Percentiles rank a stretch among this genome's conserved stretches.
These are phyloP conservation scores for Chouioia cunea DNA, from an alignment of 2,888 invertebrate species.

Conservation along the genomic window DNA sequence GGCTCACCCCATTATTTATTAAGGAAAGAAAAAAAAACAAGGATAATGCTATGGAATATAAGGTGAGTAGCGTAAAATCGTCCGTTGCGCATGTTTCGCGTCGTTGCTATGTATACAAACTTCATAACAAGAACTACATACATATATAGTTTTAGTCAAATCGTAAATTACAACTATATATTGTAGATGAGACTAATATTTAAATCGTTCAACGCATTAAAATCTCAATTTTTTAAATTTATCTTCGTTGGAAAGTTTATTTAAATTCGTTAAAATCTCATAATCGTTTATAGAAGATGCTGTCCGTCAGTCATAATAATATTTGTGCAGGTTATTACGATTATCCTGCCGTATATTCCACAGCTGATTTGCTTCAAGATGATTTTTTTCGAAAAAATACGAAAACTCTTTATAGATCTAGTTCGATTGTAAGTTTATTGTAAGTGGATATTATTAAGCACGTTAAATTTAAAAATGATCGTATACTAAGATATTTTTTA, in stretches of 20 bases:
- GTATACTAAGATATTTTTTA: neutral
- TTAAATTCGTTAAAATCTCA: too few relatives aligned
- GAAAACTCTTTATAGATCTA: slow-evolving; percentile 79
- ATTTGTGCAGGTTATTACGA: slow-evolving; percentile 35
- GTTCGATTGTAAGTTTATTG: slow-evolving; percentile 73
- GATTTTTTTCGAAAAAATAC: slow-evolving; percentile 82
- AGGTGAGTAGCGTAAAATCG: too few relatives aligned
- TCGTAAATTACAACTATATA: too few relatives aligned
- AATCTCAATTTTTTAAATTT: too few relatives aligned
- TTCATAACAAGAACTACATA: slow-evolving; percentile 23
- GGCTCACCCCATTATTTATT: too few relatives aligned
- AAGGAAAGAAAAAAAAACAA: too few relatives aligned
- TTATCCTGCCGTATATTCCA: slow-evolving; percentile 67
- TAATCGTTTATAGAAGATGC: neutral
- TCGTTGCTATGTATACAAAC: slow-evolving; percentile 38
- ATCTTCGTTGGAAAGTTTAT: too few relatives aligned
- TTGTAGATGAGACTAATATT: too few relatives aligned
- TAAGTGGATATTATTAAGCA: neutral
- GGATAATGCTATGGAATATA: too few relatives aligned
- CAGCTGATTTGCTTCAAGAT: slow-evolving; percentile 79
- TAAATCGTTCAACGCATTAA: too few relatives aligned
- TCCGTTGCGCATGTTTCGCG: too few relatives aligned
- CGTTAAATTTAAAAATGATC: neutral
- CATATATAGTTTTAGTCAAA: too few relatives aligned
- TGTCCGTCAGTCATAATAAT: slow-evolving; percentile 33